A percentile compares a stretch with the other conserved stretches of the same genome.
These are phyloP conservation scores for Panulirus ornatus DNA, from an alignment of 1,140 invertebrate genomes.

Conservation along the genomic window DNA sequence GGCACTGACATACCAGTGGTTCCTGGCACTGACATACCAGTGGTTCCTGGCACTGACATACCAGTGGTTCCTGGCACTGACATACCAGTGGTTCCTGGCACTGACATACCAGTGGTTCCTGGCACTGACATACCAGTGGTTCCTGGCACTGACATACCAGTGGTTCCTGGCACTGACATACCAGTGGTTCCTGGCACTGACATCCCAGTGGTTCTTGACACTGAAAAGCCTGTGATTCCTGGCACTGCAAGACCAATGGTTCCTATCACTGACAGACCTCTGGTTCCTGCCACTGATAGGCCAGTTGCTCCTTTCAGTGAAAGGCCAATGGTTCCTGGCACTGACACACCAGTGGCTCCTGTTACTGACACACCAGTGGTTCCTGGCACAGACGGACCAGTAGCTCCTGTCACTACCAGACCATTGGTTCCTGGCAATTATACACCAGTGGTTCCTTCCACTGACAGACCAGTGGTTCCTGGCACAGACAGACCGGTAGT, in stretches of 20 bases:
- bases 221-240: neutral
- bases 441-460: no score
- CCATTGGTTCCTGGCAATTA: neutral
- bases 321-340: neutral
- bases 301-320: neutral
- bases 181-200: neutral
- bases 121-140: slow-evolving; percentile 7
- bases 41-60: neutral
- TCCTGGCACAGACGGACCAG: neutral
- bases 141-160: neutral
- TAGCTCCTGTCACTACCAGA: neutral
- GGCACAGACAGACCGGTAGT: neutral
- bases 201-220: neutral
- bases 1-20: slow-evolving; percentile 1
- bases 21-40: neutral
- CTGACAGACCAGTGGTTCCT: slow-evolving; percentile 1
- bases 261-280: neutral
- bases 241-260: neutral
- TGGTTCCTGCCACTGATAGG: slow-evolving; percentile 11
- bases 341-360: slow-evolving; percentile 3
- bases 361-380: slow-evolving; percentile 9
- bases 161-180: neutral
- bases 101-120: neutral
- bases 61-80: neutral
- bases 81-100: neutral